phyloP scores from a whole-genome alignment of 1,140 invertebrate species.

The Hylaeus volcanicus region DNA sequence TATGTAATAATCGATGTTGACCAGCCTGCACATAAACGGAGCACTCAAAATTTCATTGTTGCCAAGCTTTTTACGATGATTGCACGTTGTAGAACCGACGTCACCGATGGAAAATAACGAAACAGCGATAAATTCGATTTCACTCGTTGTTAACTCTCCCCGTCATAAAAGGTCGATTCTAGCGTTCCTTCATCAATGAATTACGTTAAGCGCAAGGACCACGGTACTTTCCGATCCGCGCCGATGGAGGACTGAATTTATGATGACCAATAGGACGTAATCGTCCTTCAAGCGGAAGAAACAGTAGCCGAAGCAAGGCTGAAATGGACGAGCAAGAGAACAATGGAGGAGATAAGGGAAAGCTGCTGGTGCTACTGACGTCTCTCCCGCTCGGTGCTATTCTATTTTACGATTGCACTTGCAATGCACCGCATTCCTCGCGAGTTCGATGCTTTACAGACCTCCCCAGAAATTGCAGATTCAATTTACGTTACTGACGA shows the following conservation, averaged over 20 bases:
- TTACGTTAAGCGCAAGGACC: not conserved
- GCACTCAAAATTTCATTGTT: not conserved
- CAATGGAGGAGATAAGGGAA: conserved; percentile 29
- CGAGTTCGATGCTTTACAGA: not conserved
- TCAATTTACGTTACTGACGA: not conserved
- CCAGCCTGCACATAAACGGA: not conserved
- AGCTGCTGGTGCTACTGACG: conserved; percentile 19
- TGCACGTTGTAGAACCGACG: not conserved
- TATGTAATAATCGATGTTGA: not conserved
- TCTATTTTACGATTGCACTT: conserved; percentile 7
- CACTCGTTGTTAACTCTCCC: conserved; percentile 11
- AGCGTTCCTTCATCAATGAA: not conserved
- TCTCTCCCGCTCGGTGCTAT: conserved; percentile 3
- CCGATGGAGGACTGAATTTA: not conserved
- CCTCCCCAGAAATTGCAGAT: conserved; percentile 15
- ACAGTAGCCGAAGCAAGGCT: conserved; percentile 11
- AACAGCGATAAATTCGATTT: conserved; percentile 25
- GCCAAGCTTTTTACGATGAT: not conserved
- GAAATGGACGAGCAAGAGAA: conserved; percentile 14
- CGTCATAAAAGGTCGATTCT: conserved; percentile 10
- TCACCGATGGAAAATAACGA: not conserved
- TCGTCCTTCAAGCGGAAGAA: conserved; percentile 10
- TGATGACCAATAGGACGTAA: conserved; percentile 11
- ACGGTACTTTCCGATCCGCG: not conserved
- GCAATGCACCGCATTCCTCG: not conserved